Percentiles rank a stretch among this genome's conserved stretches.
These are phyloP conservation scores for Luidia sarsii DNA, from an alignment of 53 echinoderm and acorn worm genomes.

Conservation along the genomic window DNA sequence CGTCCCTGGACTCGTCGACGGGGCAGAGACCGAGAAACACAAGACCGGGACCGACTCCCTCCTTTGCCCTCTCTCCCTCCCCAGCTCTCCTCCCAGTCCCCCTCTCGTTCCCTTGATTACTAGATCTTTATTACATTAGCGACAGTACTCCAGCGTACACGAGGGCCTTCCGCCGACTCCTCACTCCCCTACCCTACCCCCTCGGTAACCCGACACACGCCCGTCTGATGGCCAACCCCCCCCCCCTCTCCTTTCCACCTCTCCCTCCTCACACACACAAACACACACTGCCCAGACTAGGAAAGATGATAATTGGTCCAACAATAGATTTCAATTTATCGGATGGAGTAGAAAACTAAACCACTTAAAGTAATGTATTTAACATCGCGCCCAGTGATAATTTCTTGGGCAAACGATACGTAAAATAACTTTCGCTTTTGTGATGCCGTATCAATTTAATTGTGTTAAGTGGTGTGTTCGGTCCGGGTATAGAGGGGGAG, in stretches of 20 bases:
- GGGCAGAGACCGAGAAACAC: slow-evolving; percentile 49
- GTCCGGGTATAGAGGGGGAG: slow-evolving; percentile 49
- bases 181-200: no score
- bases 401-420: slow-evolving; percentile 85
- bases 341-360: slow-evolving; percentile 84
- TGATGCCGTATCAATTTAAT: slow-evolving; percentile 79
- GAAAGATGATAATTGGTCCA: slow-evolving; percentile 75
- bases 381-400: slow-evolving; percentile 87
- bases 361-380: slow-evolving; percentile 96
- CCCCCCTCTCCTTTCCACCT: no score
- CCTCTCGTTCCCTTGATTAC: slow-evolving; percentile 75
- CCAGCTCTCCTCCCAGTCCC: no score
- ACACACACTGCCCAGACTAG: no score
- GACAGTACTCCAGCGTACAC: slow-evolving; percentile 60
- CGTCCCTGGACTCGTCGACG: slow-evolving; percentile 20
- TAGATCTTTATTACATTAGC: slow-evolving; percentile 74
- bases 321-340: slow-evolving; percentile 87
- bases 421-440: slow-evolving; percentile 73
- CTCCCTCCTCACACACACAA: no score
- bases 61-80: no score
- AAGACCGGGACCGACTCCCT: slow-evolving; percentile 49
- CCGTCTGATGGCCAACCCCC: slow-evolving; percentile 26
- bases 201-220: slow-evolving; percentile 82
- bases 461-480: slow-evolving; percentile 76
- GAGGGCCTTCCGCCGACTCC: no score